Percentiles rank a stretch among this genome's conserved stretches.
Evolutionary conservation across 2,113 vertebrate genomes (phyloP).

Genomic region (Elephas maximus): DNA sequence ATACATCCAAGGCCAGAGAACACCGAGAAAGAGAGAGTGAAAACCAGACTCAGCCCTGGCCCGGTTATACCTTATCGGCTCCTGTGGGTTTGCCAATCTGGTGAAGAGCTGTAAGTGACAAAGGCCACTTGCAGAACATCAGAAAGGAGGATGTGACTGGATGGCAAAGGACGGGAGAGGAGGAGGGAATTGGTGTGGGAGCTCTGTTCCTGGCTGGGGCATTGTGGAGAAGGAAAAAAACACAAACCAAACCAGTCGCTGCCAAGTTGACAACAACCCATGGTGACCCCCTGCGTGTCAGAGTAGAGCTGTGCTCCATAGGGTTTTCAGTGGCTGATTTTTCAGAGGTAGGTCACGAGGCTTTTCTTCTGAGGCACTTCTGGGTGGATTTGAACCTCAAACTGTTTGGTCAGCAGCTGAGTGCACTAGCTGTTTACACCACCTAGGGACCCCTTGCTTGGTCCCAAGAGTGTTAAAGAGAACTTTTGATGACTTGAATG

Average conservation of each 20-base stretch:
- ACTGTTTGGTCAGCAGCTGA: neutral
- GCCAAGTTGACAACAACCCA: too few relatives aligned
- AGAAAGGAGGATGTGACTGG: neutral
- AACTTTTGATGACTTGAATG: neutral
- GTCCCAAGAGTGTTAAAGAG: neutral
- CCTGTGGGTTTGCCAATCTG: neutral
- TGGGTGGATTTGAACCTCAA: neutral
- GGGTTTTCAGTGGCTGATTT: neutral
- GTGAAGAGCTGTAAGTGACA: neutral
- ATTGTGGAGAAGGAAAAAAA: neutral
- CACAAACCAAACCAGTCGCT: too few relatives aligned
- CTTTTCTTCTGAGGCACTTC: neutral
- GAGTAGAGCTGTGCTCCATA: neutral
- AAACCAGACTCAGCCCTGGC: neutral
- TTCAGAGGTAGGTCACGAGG: neutral
- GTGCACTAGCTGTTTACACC: neutral
- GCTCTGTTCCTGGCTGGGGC: neutral
- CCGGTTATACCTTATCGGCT: neutral
- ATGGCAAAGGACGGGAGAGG: neutral
- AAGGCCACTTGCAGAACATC: neutral
- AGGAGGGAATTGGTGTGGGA: neutral
- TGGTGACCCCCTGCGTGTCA: too few relatives aligned
- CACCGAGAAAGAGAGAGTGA: conserved; percentile 2
- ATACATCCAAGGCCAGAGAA: conserved; percentile 3
- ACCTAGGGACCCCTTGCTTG: neutral